These are phyloP conservation scores for Mylabris phalerata DNA, from an alignment of 1,140 invertebrate species.

Conservation along the genomic window DNA sequence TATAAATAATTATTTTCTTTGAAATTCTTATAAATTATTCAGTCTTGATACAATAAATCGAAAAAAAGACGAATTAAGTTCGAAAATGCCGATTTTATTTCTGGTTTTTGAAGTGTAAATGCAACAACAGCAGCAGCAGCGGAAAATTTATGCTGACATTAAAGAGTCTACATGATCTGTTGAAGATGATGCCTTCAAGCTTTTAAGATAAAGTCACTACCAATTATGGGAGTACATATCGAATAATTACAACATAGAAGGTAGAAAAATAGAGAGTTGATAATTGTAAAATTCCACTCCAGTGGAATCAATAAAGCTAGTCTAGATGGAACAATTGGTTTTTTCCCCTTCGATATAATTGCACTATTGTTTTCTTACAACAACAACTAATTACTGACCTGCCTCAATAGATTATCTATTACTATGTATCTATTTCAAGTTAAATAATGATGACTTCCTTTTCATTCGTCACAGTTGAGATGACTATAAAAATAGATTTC, in stretches of 20 bases:
- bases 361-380: slow-evolving; percentile 6
- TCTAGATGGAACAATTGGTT: too few species aligned
- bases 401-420: slow-evolving; percentile 14
- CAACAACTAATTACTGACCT: slow-evolving; percentile 12
- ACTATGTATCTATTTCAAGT: slow-evolving; percentile 4
- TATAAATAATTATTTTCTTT: slow-evolving; percentile 14
- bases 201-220: slow-evolving; percentile 5
- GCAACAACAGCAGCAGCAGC: not conserved
- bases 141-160: slow-evolving; percentile 9
- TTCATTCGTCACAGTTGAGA: slow-evolving; percentile 11
- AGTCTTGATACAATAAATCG: too few species aligned
- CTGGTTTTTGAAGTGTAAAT: not conserved
- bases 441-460: slow-evolving; percentile 12
- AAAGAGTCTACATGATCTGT: not conserved
- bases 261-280: too few species aligned
- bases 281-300: too few species aligned
- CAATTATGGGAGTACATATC: not conserved
- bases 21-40: too few species aligned
- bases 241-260: too few species aligned
- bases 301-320: too few species aligned
- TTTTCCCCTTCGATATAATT: not conserved
- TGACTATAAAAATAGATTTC: slow-evolving; percentile 12
- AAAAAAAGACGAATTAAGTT: too few species aligned
- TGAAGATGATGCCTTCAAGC: not conserved
- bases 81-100: too few species aligned